Evolutionary conservation across 2,888 invertebrate species (phyloP).

Genomic region (Electrophaes corylata): DNA sequence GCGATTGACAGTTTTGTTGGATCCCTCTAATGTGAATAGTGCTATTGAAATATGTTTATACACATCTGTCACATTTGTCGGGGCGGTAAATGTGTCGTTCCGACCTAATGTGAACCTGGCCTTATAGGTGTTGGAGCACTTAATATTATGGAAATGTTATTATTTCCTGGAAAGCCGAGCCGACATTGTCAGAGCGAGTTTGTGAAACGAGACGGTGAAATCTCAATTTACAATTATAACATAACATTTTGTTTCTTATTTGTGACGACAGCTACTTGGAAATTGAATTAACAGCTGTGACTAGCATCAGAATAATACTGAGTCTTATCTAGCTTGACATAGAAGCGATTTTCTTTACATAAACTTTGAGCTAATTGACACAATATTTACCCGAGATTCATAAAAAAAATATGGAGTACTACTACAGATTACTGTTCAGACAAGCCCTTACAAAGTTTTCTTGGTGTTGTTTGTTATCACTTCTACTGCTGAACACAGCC

Average conservation of each 20-base stretch:
- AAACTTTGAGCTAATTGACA: neutral
- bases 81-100: no score
- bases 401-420: no score
- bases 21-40: no score
- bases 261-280: constrained; percentile 1
- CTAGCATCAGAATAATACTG: neutral
- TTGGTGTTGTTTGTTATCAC: no score
- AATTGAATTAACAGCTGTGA: neutral
- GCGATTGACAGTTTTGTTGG: no score
- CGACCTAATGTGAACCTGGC: no score
- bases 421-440: neutral
- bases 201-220: constrained; percentile 12
- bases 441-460: neutral
- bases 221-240: constrained; percentile 18
- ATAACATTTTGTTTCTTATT: constrained; percentile 5
- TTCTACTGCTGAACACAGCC: no score
- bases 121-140: constrained; percentile 15
- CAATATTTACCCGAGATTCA: neutral
- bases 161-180: constrained; percentile 16
- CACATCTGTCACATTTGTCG: no score
- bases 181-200: constrained; percentile 14
- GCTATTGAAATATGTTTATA: no score
- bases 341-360: neutral
- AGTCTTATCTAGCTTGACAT: neutral
- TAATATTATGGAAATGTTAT: constrained; percentile 20